phyloP scores from a whole-genome alignment of 2,888 invertebrate species.

The Noctua fimbriata region DNA sequence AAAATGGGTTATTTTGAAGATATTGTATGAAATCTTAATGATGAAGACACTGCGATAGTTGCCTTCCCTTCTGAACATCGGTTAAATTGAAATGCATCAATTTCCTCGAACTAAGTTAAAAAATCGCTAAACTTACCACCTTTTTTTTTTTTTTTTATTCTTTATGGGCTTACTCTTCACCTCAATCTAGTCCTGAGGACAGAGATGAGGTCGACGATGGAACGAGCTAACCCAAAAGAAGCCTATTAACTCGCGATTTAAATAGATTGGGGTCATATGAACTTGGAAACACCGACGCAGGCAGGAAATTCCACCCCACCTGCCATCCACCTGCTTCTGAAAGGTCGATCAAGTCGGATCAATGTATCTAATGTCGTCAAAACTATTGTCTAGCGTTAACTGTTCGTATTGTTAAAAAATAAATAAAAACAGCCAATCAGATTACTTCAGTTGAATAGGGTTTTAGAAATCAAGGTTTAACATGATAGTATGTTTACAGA shows the following conservation, averaged over 20 bases:
- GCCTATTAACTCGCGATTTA: too few species aligned
- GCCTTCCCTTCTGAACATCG: neutral
- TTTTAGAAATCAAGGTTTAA: slow-evolving; percentile 1
- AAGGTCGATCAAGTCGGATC: neutral
- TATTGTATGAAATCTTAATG: neutral
- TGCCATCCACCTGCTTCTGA: neutral
- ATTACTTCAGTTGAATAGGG: neutral
- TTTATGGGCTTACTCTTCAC: too few species aligned
- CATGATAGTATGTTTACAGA: slow-evolving; percentile 81
- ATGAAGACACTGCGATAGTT: neutral
- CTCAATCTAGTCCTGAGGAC: too few species aligned
- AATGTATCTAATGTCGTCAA: neutral
- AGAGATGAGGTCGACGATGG: too few species aligned
- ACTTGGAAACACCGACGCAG: too few species aligned
- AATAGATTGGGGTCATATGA: too few species aligned
- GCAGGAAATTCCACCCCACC: too few species aligned
- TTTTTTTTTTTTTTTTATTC: too few species aligned
- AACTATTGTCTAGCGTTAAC: neutral
- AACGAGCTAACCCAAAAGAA: too few species aligned
- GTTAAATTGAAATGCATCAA: neutral
- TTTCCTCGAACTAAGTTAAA: neutral
- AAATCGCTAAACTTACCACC: neutral
- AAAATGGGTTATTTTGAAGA: neutral
- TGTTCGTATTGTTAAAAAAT: neutral
- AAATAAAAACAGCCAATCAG: neutral